Evolutionary conservation across 2,888 invertebrate genomes (phyloP).

Genomic region (Dendrolimus pini): DNA sequence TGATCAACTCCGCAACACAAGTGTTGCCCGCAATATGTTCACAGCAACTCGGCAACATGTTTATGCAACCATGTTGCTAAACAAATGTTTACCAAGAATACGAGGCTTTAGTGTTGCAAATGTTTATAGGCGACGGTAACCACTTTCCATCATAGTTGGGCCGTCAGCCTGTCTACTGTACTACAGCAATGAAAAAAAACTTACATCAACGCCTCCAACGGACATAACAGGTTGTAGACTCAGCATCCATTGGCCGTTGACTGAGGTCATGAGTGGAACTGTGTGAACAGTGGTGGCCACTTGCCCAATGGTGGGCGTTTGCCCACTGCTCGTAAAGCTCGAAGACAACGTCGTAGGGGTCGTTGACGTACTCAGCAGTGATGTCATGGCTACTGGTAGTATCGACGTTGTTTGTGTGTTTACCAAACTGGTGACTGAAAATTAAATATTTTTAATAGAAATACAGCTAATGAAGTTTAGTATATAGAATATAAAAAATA

Average conservation of each 20-base stretch:
- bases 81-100: no score
- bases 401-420: slow-evolving; percentile 42
- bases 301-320: slow-evolving; percentile 26
- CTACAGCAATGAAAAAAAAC: slow-evolving; percentile 15
- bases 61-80: no score
- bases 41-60: no score
- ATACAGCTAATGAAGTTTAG: no score
- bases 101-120: no score
- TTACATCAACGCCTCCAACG: slow-evolving; percentile 55
- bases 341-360: slow-evolving; percentile 11
- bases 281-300: slow-evolving; percentile 51
- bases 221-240: slow-evolving; percentile 67
- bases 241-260: slow-evolving; percentile 69
- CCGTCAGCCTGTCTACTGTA: no score
- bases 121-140: no score
- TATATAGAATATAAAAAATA: no score
- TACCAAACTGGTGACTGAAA: slow-evolving; percentile 34
- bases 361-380: slow-evolving; percentile 9
- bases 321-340: slow-evolving; percentile 5
- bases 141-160: no score
- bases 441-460: not conserved
- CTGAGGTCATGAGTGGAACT: slow-evolving; percentile 58
- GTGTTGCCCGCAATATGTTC: no score
- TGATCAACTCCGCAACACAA: no score
- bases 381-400: slow-evolving; percentile 14